These are phyloP conservation scores for Parauchenoglanis punctatus DNA, from an alignment of 2,797 vertebrate species.

Conservation along the genomic window DNA sequence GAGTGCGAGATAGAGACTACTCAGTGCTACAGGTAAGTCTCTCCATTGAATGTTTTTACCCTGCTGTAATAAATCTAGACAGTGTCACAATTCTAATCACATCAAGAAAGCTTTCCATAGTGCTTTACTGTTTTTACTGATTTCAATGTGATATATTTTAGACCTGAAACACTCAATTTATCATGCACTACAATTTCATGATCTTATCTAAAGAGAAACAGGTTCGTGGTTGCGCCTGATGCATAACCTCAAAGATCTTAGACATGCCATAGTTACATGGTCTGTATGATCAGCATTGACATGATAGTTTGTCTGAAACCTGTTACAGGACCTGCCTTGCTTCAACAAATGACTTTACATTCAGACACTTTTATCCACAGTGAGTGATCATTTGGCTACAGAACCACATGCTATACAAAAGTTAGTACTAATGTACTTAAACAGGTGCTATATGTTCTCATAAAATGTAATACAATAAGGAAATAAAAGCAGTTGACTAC, in stretches of 20 bases:
- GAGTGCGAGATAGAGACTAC: not conserved
- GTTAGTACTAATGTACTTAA: not conserved
- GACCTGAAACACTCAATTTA: not conserved
- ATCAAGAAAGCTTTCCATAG: not conserved
- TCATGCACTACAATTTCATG: not conserved
- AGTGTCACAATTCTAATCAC: not conserved
- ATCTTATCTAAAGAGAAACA: not conserved
- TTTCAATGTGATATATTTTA: not conserved
- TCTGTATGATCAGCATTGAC: not conserved
- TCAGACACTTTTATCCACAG: not conserved
- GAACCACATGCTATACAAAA: not conserved
- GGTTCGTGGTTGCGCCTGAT: not conserved
- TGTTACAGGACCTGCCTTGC: not conserved
- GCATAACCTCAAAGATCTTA: not conserved
- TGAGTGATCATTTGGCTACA: not conserved
- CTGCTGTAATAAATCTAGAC: not conserved
- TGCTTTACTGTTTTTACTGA: too few species aligned
- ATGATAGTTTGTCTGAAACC: not conserved
- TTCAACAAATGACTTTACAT: not conserved
- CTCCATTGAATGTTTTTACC: not conserved
- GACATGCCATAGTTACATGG: not conserved
- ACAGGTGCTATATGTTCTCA: not conserved
- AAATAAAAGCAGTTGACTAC: not conserved
- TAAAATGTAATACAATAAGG: not conserved
- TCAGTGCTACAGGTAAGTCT: slow-evolving; percentile 16